Percentiles rank a stretch among this genome's conserved stretches.
phyloP scores from a whole-genome alignment of 2,797 vertebrate genomes.

The Neoniphon sammara region DNA sequence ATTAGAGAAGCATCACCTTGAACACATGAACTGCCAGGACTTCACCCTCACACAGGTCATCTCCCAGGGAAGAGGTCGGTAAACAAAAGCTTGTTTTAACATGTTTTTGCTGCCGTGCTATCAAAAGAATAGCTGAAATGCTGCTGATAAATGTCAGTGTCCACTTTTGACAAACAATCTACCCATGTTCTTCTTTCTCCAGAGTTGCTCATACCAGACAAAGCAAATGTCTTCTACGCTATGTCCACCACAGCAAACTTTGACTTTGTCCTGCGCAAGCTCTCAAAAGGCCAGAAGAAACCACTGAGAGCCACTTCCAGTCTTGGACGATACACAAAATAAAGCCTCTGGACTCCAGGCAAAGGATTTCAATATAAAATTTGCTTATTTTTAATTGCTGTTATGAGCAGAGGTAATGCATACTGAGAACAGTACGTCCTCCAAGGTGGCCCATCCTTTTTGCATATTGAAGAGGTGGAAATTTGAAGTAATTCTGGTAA shows the following conservation, averaged over 20 bases:
- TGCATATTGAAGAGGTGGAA: conserved; percentile 2
- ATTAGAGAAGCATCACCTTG: conserved; percentile 86
- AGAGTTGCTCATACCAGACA: conserved; percentile 89
- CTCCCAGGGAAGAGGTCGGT: conserved; percentile 84
- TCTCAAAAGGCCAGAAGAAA: conserved; percentile 65
- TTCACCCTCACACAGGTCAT: conserved; percentile 88
- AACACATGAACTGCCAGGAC: conserved; percentile 74
- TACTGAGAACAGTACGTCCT: not conserved
- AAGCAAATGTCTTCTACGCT: conserved; percentile 90
- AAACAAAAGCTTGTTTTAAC: not conserved
- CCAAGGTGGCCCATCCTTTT: not conserved
- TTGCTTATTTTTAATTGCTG: not conserved
- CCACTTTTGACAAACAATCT: accelerated
- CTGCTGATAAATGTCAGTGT: not conserved
- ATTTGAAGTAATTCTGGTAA: conserved; percentile 14
- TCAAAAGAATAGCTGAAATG: not conserved
- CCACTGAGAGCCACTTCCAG: conserved; percentile 62
- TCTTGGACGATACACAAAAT: conserved; percentile 65
- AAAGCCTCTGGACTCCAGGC: conserved; percentile 4
- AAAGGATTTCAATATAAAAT: not conserved
- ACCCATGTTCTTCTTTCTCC: conserved; percentile 24
- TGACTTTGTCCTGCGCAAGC: conserved; percentile 84
- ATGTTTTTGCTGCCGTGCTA: not conserved
- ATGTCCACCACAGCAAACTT: conserved; percentile 86
- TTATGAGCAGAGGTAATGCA: not conserved